phyloP scores from a whole-genome alignment of 2,113 vertebrate species.

The Trinectes maculatus region DNA sequence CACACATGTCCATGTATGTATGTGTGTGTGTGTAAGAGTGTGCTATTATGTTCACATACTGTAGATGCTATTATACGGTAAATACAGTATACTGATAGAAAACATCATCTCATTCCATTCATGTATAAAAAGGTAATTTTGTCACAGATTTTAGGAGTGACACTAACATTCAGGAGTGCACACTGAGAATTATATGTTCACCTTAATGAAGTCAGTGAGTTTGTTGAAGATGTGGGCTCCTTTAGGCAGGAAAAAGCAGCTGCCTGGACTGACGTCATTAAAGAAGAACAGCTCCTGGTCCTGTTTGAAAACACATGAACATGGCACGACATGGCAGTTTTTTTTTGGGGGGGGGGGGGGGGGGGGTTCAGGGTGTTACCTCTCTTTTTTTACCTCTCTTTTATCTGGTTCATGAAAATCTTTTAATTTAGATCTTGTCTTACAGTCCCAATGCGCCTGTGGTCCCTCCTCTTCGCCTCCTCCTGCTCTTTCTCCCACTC shows the following conservation, averaged over 20 bases:
- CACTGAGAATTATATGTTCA: slow-evolving; percentile 44
- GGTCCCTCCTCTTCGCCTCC: slow-evolving; percentile 84
- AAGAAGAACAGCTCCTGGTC: slow-evolving; percentile 93
- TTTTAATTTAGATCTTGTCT: not conserved
- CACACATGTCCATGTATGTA: not conserved
- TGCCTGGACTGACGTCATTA: slow-evolving; percentile 91
- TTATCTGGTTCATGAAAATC: not conserved
- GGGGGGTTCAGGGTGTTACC: no score
- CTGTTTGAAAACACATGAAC: slow-evolving; percentile 40
- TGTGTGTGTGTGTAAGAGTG: not conserved
- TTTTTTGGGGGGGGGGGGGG: no score
- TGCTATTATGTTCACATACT: not conserved
- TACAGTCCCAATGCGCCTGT: slow-evolving; percentile 90
- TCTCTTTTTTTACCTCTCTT: not conserved
- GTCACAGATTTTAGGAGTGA: no score
- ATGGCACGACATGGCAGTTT: no score
- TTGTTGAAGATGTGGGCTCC: slow-evolving; percentile 90
- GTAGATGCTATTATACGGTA: not conserved
- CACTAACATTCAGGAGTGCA: not conserved
- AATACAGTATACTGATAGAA: not conserved
- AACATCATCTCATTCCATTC: no score
- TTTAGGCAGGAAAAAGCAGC: slow-evolving; percentile 94
- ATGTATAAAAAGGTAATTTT: no score
- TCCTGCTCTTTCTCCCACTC: slow-evolving; percentile 85
- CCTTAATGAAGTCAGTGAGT: slow-evolving; percentile 91